A percentile compares a stretch with the other conserved stretches of the same genome.
Conservation (phyloP, 2,888 invertebrate genomes). For the Eupithecia insigniata region DNA sequence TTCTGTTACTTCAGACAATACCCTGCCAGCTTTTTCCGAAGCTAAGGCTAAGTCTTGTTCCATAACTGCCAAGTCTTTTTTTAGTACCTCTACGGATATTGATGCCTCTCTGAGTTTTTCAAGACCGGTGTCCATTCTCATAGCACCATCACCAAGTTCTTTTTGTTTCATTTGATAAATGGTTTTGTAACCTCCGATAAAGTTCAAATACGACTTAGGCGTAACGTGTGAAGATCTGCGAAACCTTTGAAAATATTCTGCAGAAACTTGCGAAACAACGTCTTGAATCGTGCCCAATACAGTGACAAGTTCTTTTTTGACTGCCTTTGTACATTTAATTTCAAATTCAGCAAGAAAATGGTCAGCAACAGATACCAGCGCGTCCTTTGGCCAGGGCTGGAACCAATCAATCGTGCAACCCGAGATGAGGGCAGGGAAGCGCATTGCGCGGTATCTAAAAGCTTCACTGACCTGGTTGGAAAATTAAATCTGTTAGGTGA, state of each 20-base stretch:
- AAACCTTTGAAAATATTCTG: slow-evolving; percentile 95
- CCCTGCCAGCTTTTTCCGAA: slow-evolving; percentile 95
- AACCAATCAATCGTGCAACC: slow-evolving; percentile 99
- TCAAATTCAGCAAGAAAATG: slow-evolving; percentile 95
- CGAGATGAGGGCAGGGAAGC: slow-evolving; percentile 98
- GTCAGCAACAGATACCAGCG: slow-evolving; percentile 94
- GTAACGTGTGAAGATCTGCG: slow-evolving; percentile 97
- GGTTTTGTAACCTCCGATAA: slow-evolving; percentile 97
- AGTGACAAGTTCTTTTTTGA: slow-evolving; percentile 93
- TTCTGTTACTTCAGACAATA: slow-evolving; percentile 95
- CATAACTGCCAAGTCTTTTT: slow-evolving; percentile 96
- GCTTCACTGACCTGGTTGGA: slow-evolving; percentile 93
- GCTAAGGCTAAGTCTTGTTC: slow-evolving; percentile 96
- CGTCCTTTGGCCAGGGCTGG: slow-evolving; percentile 98
- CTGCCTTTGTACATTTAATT: slow-evolving; percentile 92
- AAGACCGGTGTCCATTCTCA: slow-evolving; percentile 97
- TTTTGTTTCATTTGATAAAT: slow-evolving; percentile 95
- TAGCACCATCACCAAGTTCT: slow-evolving; percentile 94
- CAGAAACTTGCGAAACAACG: slow-evolving; percentile 92
- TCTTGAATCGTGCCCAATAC: slow-evolving; percentile 97
- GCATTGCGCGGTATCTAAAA: slow-evolving; percentile 93
- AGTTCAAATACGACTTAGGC: slow-evolving; percentile 98
- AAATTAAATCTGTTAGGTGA: slow-evolving; percentile 44
- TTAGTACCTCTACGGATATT: slow-evolving; percentile 94
- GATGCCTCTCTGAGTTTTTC: slow-evolving; percentile 98